A percentile compares a stretch with the other conserved stretches of the same genome.
These are phyloP conservation scores for Hyles vespertilio DNA, from an alignment of 1,140 invertebrate genomes.

Conservation along the genomic window DNA sequence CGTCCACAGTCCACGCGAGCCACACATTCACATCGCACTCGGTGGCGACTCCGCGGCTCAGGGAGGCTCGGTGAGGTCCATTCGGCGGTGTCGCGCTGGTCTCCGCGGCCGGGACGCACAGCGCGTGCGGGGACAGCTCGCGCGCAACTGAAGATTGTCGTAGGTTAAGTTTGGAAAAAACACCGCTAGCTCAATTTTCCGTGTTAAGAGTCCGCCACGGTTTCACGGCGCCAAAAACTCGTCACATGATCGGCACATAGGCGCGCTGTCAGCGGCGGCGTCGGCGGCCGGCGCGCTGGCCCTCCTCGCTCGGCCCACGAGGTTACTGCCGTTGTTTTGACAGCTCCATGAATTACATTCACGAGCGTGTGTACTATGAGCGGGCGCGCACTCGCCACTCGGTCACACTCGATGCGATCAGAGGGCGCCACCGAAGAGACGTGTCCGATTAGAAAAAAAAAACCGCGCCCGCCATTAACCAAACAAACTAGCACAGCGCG, in stretches of 20 bases:
- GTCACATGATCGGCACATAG: slow-evolving; percentile 12
- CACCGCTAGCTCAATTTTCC: slow-evolving; percentile 65
- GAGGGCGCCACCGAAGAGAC: slow-evolving; percentile 43
- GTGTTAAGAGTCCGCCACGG: slow-evolving; percentile 36
- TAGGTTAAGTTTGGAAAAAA: slow-evolving; percentile 66
- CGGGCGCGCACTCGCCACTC: neutral
- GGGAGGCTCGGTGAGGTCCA: slow-evolving; percentile 24
- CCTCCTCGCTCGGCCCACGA: slow-evolving; percentile 17
- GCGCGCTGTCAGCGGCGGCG: neutral
- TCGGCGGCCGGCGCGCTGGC: neutral
- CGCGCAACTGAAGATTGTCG: slow-evolving; percentile 69
- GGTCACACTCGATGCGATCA: slow-evolving; percentile 25
- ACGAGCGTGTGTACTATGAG: slow-evolving; percentile 34
- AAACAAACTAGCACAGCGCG: slow-evolving; percentile 69
- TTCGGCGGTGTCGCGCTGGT: slow-evolving; percentile 49
- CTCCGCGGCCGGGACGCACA: slow-evolving; percentile 38
- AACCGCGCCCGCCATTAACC: slow-evolving; percentile 31
- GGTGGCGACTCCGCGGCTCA: no score
- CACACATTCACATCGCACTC: no score
- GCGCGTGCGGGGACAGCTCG: slow-evolving; percentile 60
- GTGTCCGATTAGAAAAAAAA: neutral
- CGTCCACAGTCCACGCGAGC: slow-evolving; percentile 11
- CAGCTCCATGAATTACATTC: slow-evolving; percentile 40
- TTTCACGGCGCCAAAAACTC: slow-evolving; percentile 46
- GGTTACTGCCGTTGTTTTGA: slow-evolving; percentile 54